Evolutionary conservation across 2,113 vertebrate species (phyloP).

Genomic region (Pangasianodon gigas): DNA sequence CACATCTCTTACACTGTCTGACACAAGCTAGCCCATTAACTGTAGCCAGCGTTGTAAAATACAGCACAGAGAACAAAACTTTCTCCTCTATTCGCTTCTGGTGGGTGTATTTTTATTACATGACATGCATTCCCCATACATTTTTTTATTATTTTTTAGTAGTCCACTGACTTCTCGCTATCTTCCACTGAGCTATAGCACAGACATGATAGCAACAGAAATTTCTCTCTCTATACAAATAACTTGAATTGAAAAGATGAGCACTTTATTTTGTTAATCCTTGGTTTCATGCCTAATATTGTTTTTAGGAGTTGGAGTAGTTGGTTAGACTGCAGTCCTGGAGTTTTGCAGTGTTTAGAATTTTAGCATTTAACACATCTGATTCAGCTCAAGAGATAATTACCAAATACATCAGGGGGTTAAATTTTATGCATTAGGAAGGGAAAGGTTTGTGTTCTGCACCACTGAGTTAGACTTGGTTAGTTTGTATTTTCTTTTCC

Average conservation of each 20-base stretch:
- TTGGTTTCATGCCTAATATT: background rate
- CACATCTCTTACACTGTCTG: background rate
- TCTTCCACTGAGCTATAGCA: background rate
- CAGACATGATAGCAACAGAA: background rate
- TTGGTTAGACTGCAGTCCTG: background rate
- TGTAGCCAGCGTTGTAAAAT: background rate
- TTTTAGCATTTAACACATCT: background rate
- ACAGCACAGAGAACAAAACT: background rate
- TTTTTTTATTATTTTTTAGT: background rate
- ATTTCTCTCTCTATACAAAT: background rate
- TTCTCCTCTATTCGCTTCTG: background rate
- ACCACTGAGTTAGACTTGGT: background rate
- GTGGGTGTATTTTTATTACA: background rate
- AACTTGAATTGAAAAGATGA: background rate
- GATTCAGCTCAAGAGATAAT: constrained; percentile 10
- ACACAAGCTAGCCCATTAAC: background rate
- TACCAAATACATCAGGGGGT: constrained; percentile 1
- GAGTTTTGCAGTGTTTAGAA: background rate
- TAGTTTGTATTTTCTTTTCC: constrained; percentile 23
- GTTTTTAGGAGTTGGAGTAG: background rate
- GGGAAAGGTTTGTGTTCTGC: constrained; percentile 1
- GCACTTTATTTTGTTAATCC: background rate
- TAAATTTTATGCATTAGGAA: background rate
- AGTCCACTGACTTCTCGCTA: background rate
- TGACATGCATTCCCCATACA: background rate